Evolutionary conservation across 2,797 vertebrate species (phyloP), one percentile per base, ranked within the genome.

Genomic region (Telmatherina bonti): DNA sequence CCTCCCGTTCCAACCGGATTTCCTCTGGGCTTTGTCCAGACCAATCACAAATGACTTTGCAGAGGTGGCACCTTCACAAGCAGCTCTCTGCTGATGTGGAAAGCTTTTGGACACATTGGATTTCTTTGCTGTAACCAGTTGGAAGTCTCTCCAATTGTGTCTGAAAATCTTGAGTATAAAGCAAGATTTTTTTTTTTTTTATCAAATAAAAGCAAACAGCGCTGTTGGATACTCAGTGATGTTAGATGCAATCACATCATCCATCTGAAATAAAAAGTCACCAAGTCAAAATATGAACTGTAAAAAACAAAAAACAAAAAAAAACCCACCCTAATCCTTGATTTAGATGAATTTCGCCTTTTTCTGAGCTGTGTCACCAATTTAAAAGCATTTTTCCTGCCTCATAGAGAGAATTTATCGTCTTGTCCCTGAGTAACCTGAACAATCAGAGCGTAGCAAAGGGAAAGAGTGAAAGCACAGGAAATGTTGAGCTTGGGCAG

Each of bases 401-500:
- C 61, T 1, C 3, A 31, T 7, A 31, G 30, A 38, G 60, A 22
- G 61, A 45, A 70, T 41, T 43, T 47, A 58, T 55, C 13, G 35
- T 66, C 78, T 72, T 56, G 67, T 77, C 57, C 60, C 75, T 22
- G 62, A 67, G 71, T 45, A 68, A 80, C 74, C 76, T 67, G 79
- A 85, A 85, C 79, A 73, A 88, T 78, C 61, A 85, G 76, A 85
- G 85, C 51, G 29, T 68, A 66, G 68, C 64, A 57, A 80, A 87
- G 51, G 82, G 81, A 90, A 82, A 74, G 75, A 81, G 88, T 83
- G 83, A 89, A 86, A 88, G 85, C 75, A 84, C 84, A 88, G 86
- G 88, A 93, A 91, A 87, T 72, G 85, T 80, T 79, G 53, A 75
- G 84, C 85, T 22, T 49, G 67, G 87, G 76, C 81, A 82, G 80